phyloP scores from a whole-genome alignment of 2,113 vertebrate species.

The Plecturocebus donacophilus region DNA sequence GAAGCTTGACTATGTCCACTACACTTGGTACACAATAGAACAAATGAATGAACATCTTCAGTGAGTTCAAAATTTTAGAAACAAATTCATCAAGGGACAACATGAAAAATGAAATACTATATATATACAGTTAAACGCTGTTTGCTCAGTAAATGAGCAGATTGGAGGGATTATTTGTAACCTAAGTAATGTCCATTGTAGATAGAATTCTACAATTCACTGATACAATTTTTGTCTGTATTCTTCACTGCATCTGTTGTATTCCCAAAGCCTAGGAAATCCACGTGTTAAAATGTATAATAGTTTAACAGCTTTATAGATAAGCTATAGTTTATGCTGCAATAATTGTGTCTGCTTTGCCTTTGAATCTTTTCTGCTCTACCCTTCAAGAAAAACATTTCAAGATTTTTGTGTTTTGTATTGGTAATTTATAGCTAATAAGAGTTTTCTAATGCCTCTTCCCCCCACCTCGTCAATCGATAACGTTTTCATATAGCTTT shows the following conservation, averaged over 20 bases:
- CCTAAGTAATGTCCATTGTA: background rate
- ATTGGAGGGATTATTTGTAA: background rate
- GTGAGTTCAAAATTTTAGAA: background rate
- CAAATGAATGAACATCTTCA: background rate
- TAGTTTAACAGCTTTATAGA: background rate
- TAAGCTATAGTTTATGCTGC: background rate
- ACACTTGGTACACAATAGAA: background rate
- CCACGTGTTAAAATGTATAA: background rate
- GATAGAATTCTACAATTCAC: background rate
- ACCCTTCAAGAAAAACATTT: background rate
- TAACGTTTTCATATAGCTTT: background rate
- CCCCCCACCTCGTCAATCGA: background rate
- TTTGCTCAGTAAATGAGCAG: background rate
- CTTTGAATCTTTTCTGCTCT: background rate
- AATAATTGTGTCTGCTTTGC: conserved; percentile 18
- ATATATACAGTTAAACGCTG: background rate
- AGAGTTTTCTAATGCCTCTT: background rate
- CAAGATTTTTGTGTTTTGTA: background rate
- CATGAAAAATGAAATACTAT: background rate
- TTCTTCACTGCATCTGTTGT: background rate
- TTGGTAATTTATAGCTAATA: background rate
- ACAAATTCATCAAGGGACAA: background rate
- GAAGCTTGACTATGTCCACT: background rate
- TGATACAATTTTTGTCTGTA: background rate
- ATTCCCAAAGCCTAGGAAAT: background rate